Percentiles rank a stretch among this genome's conserved stretches.
These are phyloP conservation scores for Tragulus kanchil DNA, from an alignment of 2,113 vertebrate genomes.

Conservation along the genomic window DNA sequence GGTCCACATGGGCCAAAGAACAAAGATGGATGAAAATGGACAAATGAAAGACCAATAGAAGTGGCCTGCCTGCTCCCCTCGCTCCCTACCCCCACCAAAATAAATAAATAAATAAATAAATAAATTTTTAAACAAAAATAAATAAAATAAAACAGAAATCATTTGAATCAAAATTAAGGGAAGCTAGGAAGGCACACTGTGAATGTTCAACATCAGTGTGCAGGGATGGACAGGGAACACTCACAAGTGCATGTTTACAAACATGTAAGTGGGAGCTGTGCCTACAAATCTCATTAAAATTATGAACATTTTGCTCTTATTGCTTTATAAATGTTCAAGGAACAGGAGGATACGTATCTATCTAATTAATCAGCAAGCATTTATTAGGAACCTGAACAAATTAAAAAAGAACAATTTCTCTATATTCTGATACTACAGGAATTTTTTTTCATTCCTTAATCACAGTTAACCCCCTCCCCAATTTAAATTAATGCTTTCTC, in stretches of 20 bases:
- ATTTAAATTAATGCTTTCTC: constrained; percentile 8
- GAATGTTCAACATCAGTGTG: background rate
- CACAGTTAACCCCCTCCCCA: background rate
- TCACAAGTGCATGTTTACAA: background rate
- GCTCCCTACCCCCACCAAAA: too few species aligned
- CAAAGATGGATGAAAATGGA: too few species aligned
- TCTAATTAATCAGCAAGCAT: background rate
- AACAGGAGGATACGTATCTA: background rate
- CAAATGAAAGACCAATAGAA: too few species aligned
- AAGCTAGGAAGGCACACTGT: background rate
- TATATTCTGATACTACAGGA: background rate
- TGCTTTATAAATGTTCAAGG: background rate
- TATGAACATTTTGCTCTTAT: background rate
- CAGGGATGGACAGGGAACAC: background rate
- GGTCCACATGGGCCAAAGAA: too few species aligned
- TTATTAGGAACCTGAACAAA: background rate
- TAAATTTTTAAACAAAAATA: too few species aligned
- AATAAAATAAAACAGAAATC: background rate
- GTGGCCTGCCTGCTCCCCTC: too few species aligned
- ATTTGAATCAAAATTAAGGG: background rate
- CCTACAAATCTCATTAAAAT: background rate
- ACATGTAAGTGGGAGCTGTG: background rate
- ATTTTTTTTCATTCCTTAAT: background rate
- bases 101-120: too few species aligned
- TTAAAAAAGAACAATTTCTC: background rate